Evolutionary conservation across 2,113 vertebrate species (phyloP), one percentile per base, ranked within the genome.

Genomic region (Oncorhynchus nerka): DNA sequence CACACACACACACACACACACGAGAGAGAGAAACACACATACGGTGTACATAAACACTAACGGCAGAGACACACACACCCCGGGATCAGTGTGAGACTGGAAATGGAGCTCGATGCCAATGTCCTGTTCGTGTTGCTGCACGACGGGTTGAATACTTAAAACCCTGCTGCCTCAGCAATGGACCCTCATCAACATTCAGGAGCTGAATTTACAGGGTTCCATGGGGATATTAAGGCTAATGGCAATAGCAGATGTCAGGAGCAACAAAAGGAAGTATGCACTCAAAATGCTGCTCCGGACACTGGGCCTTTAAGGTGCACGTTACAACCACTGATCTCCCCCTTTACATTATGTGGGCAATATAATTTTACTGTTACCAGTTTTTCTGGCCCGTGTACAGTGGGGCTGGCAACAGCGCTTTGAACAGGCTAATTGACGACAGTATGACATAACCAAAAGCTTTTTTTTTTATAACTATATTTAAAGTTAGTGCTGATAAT

Each of bases 191-290:
- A 51, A 70, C 79, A 76, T 79, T 81, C 81, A 80, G 45, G 24
- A 20, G 39, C 75, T 65, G 24, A 55, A 55, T 19, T 55, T 55
- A 55, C 15, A 19, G 70, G 70, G 64, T 64, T 77, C 73, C 70
- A 76, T 76, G 78, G 59, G 78, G 78, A 80, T 71, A 64, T 79
- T 66, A 72, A 71, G 70, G 80, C 78, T 80, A 83, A 86, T 80
- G 77, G 70, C 68, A 3, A 76, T 20, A 76, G 61, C 82, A 82
- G 79, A 84, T 86, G 84, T 81, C 75, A 79, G 32, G 19, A 16
- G 72, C 76, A 55, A 82, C 78, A 78, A 81, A 79, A 75, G 75
- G 26, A 79, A 82, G 77, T 68, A 70, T 74, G 75, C 64, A 69
- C 51, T 80, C 76, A 73, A 75, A 78, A 75, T 75, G 76, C 69